Conservation (phyloP, 2,888 invertebrate species). For the Heterodera filipjevi region DNA sequence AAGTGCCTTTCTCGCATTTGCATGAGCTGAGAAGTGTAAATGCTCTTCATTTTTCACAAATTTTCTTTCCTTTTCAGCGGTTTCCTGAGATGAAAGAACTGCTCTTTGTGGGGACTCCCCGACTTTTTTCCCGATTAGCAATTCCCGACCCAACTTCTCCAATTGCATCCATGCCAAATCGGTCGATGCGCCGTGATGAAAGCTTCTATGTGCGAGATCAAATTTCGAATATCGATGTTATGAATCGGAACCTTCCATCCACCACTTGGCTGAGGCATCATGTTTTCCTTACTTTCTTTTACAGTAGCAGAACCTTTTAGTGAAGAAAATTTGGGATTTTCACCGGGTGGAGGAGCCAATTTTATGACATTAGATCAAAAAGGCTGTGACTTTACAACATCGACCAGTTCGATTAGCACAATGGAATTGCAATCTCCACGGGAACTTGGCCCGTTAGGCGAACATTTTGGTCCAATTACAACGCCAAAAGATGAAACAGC, state of each 20-base stretch:
- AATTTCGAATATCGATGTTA: constrained; percentile 47
- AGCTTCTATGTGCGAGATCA: constrained; percentile 54
- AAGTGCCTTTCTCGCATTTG: constrained; percentile 49
- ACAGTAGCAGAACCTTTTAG: constrained; percentile 28
- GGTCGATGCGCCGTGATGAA: constrained; percentile 48
- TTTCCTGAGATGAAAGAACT: constrained; percentile 46
- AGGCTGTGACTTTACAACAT: constrained; percentile 25
- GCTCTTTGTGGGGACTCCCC: constrained; percentile 47
- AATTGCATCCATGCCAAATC: background rate
- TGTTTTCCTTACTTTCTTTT: background rate
- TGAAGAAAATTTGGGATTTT: constrained; percentile 52
- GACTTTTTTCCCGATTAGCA: constrained; percentile 43
- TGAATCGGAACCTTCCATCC: constrained; percentile 51
- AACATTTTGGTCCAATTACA: constrained; percentile 7
- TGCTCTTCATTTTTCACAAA: too few species aligned
- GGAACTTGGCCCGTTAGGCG: constrained; percentile 33
- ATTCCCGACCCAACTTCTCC: constrained; percentile 38
- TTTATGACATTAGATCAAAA: constrained; percentile 8
- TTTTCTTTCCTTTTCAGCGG: constrained; percentile 34
- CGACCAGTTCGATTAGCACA: constrained; percentile 36
- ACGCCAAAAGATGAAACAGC: background rate
- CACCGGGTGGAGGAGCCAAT: constrained; percentile 16
- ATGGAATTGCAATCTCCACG: constrained; percentile 36
- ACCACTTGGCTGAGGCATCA: constrained; percentile 49
- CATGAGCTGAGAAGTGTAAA: constrained; percentile 43